Base-by-base conservation (phyloP, 2,113 vertebrate species). In the Stigmatopora nigra region DNA sequence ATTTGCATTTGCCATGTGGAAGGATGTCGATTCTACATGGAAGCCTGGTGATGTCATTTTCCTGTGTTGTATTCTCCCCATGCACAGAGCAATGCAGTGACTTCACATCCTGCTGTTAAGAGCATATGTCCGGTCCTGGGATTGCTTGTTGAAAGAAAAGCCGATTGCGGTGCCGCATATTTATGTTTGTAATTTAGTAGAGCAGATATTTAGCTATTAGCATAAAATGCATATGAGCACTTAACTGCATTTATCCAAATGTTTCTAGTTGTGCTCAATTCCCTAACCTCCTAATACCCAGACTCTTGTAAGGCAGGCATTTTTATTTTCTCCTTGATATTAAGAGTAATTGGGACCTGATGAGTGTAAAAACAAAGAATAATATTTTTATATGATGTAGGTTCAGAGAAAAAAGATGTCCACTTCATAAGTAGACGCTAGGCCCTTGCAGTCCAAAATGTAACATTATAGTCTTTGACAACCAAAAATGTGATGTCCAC, bases 91-190 rank as follows among this genome's bases (percentile, higher is more conserved):
- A 46, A 20, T 25, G 53, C 65, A 67, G 65, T 75, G 63, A 69
- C 16, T 22, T 60, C 68, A 61, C 66, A 56, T 80, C 84, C 76
- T 77, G 80, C 77, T 63, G 84, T 74, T 80, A 83, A 69, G 71
- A 81, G 71, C 86, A 86, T 87, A 87, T 86, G 84, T 82, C 77
- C 46, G 17, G 61, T 72, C 74, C 66, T 71, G 68, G 56, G 64
- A 66, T 67, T 0, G 73, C 70, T 56, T 73, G 78, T 77, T 77
- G 55, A 45, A 71, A 69, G 68, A 46, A 59, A 19, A 47, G 53
- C 69, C 64, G 51, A 66, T 61, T 49, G 69, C 41, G 45, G 73
- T 45, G 63, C 61, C 44, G 68, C 67, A 63, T 57, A 70, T 65
- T 51, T 25, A 13, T 70, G 58, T 68, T 35, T 71, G 51, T 5